Evolutionary conservation across 1,140 invertebrate genomes (phyloP).

Genomic region (Hestina assimilis): DNA sequence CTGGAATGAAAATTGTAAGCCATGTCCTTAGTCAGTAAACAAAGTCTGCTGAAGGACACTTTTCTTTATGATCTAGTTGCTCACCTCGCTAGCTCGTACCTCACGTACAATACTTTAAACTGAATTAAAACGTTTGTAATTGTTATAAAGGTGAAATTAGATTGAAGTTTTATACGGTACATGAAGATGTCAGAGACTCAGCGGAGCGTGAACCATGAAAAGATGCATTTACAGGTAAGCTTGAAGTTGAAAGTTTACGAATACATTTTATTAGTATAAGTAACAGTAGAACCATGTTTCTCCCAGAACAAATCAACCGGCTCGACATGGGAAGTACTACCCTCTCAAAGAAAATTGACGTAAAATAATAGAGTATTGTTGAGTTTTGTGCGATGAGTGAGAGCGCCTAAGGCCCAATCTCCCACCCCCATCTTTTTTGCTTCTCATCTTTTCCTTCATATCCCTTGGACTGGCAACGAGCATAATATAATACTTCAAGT

Average conservation of each 20-base stretch:
- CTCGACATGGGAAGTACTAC: too few relatives aligned
- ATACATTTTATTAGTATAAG: not conserved
- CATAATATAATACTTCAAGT: too few relatives aligned
- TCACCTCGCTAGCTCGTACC: conserved; percentile 47
- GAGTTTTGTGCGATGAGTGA: too few relatives aligned
- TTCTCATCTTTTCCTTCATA: too few relatives aligned
- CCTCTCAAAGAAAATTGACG: too few relatives aligned
- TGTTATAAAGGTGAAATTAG: conserved; percentile 40
- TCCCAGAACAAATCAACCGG: too few relatives aligned
- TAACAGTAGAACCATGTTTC: too few relatives aligned
- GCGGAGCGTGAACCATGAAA: conserved; percentile 69
- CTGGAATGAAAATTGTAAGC: conserved; percentile 61
- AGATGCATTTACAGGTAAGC: conserved; percentile 32
- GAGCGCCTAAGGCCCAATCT: too few relatives aligned
- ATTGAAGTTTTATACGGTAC: conserved; percentile 23
- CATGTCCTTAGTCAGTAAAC: conserved; percentile 55
- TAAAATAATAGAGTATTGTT: too few relatives aligned
- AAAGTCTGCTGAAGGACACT: conserved; percentile 63
- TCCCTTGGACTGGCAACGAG: too few relatives aligned
- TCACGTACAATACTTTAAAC: conserved; percentile 7
- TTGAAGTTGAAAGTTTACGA: conserved; percentile 12
- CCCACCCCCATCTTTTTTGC: too few relatives aligned
- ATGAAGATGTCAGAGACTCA: conserved; percentile 54
- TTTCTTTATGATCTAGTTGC: conserved; percentile 61
- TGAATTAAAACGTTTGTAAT: conserved; percentile 25